Evolutionary conservation across 1,140 invertebrate genomes (phyloP).

Genomic region (Laupala kohalensis): DNA sequence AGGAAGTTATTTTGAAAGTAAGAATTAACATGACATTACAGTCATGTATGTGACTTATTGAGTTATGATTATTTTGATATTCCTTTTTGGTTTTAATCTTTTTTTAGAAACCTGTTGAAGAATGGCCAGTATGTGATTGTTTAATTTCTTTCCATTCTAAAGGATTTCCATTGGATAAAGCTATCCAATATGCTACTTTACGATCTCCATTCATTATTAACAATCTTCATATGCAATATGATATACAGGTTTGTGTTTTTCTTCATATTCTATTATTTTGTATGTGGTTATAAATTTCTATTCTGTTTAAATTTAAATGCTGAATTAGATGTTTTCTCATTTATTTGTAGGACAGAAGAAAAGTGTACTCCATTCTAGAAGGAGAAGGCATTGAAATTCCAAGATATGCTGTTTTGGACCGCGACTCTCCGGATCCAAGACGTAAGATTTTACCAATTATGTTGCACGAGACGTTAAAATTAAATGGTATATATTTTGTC

Average conservation of each 20-base stretch:
- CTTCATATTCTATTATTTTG: too few relatives aligned
- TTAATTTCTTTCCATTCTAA: constrained; percentile 98
- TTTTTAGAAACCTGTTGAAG: constrained; percentile 77
- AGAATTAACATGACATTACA: background rate
- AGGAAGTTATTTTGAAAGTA: constrained; percentile 87
- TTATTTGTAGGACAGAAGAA: constrained; percentile 58
- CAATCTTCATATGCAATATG: constrained; percentile 96
- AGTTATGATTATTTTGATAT: background rate
- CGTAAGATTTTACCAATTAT: constrained; percentile 39
- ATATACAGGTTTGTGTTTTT: constrained; percentile 56
- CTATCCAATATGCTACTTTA: constrained; percentile 90
- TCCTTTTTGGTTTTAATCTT: background rate
- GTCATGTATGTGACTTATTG: background rate
- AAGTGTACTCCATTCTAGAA: constrained; percentile 89
- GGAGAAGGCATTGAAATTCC: constrained; percentile 94
- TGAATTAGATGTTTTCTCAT: background rate
- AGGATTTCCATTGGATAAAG: constrained; percentile 92
- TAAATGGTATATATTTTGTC: too few relatives aligned
- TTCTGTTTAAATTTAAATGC: background rate
- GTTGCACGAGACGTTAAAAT: too few relatives aligned
- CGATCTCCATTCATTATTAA: constrained; percentile 95
- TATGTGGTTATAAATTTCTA: too few relatives aligned
- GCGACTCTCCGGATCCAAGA: constrained; percentile 83
- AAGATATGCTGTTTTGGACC: constrained; percentile 89
- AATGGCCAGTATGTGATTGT: constrained; percentile 97